Percentiles rank a stretch among this genome's conserved stretches.
phyloP scores from a whole-genome alignment of 2,888 invertebrate genomes.

The Acanthacorydalis orientalis region DNA sequence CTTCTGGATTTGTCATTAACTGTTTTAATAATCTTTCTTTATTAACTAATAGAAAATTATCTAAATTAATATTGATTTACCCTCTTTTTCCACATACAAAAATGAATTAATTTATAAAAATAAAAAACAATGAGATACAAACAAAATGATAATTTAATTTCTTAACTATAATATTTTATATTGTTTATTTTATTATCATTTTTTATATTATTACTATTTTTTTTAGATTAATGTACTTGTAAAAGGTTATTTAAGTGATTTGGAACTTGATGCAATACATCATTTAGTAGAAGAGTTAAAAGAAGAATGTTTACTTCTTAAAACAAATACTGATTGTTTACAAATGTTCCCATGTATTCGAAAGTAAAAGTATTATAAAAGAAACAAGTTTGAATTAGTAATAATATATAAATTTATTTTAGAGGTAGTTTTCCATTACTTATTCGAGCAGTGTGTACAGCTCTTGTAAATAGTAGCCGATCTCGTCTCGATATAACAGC shows the following conservation, averaged over 20 bases:
- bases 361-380: slow-evolving; percentile 23
- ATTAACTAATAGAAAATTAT: no score
- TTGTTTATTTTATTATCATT: no score
- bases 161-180: no score
- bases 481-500: slow-evolving; percentile 28
- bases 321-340: slow-evolving; percentile 38
- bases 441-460: slow-evolving; percentile 45
- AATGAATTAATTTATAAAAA: no score
- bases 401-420: slow-evolving; percentile 3
- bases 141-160: no score
- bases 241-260: slow-evolving; percentile 42
- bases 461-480: slow-evolving; percentile 38
- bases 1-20: no score
- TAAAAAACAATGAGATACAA: no score
- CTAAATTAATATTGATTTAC: no score
- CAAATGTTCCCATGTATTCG: slow-evolving; percentile 44
- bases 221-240: slow-evolving; percentile 38
- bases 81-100: no score
- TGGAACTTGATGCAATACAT: slow-evolving; percentile 38
- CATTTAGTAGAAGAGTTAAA: slow-evolving; percentile 35
- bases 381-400: not conserved
- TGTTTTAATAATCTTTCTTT: no score
- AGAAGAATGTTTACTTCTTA: slow-evolving; percentile 36
- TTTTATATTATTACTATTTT: no score
- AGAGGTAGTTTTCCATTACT: slow-evolving; percentile 47